Evolutionary conservation across 2,113 vertebrate species (phyloP).

Genomic region (Petrocephalus zakoni): DNA sequence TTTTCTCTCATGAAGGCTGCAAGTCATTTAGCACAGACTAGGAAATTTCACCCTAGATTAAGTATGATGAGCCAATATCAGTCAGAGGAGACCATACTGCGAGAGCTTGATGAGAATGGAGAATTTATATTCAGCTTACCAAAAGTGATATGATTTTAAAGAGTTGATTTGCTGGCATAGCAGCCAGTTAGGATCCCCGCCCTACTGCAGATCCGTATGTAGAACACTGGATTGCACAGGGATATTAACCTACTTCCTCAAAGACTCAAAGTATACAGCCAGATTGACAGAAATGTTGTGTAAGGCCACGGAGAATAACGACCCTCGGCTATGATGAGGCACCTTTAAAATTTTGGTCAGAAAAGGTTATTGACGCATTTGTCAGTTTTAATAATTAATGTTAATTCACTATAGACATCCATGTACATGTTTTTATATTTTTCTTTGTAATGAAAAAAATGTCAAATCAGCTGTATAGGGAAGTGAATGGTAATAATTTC

Average conservation of each 20-base stretch:
- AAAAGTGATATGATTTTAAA: constrained; percentile 83
- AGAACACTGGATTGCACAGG: neutral
- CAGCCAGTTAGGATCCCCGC: constrained; percentile 14
- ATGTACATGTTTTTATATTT: neutral
- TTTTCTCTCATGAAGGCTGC: constrained; percentile 93
- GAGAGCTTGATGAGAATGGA: constrained; percentile 80
- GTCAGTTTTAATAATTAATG: neutral
- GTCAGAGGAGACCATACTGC: constrained; percentile 86
- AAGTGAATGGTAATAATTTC: neutral
- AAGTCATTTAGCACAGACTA: constrained; percentile 98
- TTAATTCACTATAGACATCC: neutral
- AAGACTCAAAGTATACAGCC: neutral
- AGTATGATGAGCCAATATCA: constrained; percentile 99
- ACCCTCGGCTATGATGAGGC: neutral
- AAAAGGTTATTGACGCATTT: neutral
- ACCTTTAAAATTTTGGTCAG: neutral
- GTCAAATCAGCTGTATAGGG: neutral
- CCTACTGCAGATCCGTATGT: neutral
- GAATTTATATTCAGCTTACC: constrained; percentile 81
- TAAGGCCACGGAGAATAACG: neutral
- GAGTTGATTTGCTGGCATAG: constrained; percentile 56
- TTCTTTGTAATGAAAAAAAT: neutral
- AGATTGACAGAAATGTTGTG: neutral
- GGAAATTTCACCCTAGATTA: constrained; percentile 99
- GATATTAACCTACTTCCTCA: neutral